Evolutionary conservation across 2,113 vertebrate species (phyloP), one percentile per base, ranked within the genome.

Genomic region (Paramisgurnus dabryanus): DNA sequence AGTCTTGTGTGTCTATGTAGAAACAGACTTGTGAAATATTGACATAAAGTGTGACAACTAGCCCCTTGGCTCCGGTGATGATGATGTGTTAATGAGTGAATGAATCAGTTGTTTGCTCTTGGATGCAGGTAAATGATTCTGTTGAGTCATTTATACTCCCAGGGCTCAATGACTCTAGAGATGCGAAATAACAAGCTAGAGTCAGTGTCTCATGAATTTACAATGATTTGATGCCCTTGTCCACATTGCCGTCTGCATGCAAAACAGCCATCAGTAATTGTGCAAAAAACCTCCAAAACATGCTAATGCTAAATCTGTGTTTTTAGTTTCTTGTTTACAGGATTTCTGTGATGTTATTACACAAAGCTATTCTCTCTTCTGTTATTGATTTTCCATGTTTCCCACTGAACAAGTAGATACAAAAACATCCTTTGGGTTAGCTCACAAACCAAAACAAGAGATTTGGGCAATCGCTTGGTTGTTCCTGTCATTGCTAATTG

Each of bases 121-220:
- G 39, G 63, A 68, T 6, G 45, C 15, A 63, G 34, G 18, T 34
- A 45, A 58, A 55, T 73, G 57, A 45, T 61, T n/a, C 58, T 43
- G 43, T 66, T 45, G 58, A 66, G 40, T 79, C 27, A 76, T 76
- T 67, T 64, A 5, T 80, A 27, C 43, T 53, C 63, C 11, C 72
- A 63, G 39, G 76, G 47, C 73, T 73, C 39, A 41, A 63, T 82
- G 76, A 66, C 58, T 79, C 45, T 77, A 70, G 78, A 77, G 67
- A 74, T 80, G 67, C 18, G 80, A 80, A 77, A 80, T 72, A 80
- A 63, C 78, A 77, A 71, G 68, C 64, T 50, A 63, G 67, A 45
- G 82, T 55, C 49, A 45, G 63, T 2, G 6, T 39, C 82, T 84
- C 64, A 81, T 78, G 73, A 72, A 84, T 81, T 43, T 41, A 50